phyloP scores from a whole-genome alignment of 2,797 vertebrate species.

The Aplochiton taeniatus region DNA sequence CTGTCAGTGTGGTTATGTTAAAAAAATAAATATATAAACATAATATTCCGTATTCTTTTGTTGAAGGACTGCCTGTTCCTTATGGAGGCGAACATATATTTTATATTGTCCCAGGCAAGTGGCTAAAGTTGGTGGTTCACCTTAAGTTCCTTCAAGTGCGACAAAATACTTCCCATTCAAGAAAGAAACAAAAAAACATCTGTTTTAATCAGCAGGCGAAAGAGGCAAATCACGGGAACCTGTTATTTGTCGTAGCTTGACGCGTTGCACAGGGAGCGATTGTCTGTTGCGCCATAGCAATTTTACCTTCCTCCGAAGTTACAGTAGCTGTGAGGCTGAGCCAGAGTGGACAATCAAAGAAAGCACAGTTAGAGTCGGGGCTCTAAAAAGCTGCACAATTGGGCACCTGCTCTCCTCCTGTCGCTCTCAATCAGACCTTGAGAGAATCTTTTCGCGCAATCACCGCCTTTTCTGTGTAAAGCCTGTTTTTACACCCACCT shows the following conservation, averaged over 20 bases:
- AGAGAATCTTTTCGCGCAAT: conserved; percentile 2
- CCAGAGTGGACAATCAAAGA: conserved; percentile 9
- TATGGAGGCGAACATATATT: too few species aligned
- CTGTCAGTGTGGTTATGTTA: too few species aligned
- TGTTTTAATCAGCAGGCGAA: too few species aligned
- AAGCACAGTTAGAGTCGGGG: neutral
- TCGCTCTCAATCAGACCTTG: conserved; percentile 8
- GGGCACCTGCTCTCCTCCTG: conserved; percentile 1
- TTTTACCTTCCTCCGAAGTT: conserved; percentile 2
- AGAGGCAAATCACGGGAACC: neutral
- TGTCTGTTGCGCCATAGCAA: conserved; percentile 4
- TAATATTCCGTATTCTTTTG: too few species aligned
- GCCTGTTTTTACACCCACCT: neutral
- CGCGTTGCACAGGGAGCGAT: neutral
- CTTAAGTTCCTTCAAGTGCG: neutral
- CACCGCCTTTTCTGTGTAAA: conserved; percentile 1
- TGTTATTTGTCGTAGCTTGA: neutral
- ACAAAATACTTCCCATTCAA: neutral
- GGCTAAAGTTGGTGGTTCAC: too few species aligned
- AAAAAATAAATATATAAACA: too few species aligned
- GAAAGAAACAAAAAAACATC: too few species aligned
- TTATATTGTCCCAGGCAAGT: too few species aligned
- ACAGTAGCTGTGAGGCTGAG: neutral
- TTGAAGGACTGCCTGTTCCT: too few species aligned
- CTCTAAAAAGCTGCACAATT: conserved; percentile 1